These are phyloP conservation scores for Zosterops hypoxanthus DNA, from an alignment of 2,113 vertebrate species.

Conservation along the genomic window DNA sequence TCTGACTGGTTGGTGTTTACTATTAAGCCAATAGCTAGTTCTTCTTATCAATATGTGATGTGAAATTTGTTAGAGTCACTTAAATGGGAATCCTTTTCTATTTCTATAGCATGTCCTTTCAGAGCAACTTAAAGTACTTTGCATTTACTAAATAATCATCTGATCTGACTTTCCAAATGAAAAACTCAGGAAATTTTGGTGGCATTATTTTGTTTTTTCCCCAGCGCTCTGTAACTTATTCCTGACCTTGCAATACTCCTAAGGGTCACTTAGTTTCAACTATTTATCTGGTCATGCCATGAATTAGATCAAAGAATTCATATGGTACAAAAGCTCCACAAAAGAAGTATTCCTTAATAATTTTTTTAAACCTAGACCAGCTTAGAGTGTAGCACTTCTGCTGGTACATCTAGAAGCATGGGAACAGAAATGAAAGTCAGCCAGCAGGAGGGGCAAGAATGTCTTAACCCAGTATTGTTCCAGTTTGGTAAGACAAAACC, in stretches of 20 bases:
- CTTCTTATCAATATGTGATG: neutral
- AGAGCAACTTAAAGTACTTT: neutral
- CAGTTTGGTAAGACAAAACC: neutral
- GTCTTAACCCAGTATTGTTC: neutral
- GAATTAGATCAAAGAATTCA: neutral
- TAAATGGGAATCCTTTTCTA: neutral
- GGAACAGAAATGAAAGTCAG: neutral
- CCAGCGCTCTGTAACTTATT: neutral
- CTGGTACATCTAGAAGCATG: neutral
- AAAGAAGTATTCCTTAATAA: neutral
- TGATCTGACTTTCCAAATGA: neutral
- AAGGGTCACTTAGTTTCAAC: neutral
- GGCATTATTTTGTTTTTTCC: neutral
- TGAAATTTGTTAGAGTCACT: neutral
- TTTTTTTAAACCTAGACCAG: neutral
- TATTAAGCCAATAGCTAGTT: neutral
- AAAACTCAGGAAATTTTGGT: neutral
- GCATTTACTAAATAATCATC: neutral
- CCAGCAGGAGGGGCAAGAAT: neutral
- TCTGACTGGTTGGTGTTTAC: neutral
- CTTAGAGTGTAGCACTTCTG: neutral
- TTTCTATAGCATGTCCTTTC: neutral
- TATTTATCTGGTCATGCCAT: neutral
- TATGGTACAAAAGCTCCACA: neutral
- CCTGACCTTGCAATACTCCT: neutral